These are phyloP conservation scores for Drosophila differens DNA, from an alignment of 2,888 invertebrate genomes.

Conservation along the genomic window DNA sequence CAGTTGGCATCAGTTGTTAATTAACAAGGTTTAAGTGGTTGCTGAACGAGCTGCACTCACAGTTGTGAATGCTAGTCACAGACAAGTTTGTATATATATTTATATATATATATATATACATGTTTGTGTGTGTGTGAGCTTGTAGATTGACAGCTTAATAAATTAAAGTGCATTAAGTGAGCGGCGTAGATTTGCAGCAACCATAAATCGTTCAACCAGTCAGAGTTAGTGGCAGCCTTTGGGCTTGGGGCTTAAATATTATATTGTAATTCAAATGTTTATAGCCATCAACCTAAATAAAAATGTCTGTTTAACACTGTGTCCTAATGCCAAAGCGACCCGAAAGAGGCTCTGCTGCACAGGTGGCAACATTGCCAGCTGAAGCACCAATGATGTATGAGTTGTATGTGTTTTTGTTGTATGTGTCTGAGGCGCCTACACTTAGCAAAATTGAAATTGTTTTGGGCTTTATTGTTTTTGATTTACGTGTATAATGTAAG, in stretches of 20 bases:
- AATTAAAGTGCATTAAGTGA: constrained; percentile 80
- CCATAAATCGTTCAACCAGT: constrained; percentile 70
- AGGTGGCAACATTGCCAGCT: constrained; percentile 34
- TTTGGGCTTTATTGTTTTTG: not conserved
- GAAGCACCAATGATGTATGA: constrained; percentile 56
- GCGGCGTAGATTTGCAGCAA: constrained; percentile 72
- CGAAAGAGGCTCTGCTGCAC: constrained; percentile 45
- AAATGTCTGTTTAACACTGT: constrained; percentile 67
- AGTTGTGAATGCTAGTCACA: constrained; percentile 3
- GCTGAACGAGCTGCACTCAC: constrained; percentile 32
- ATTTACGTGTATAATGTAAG: not conserved
- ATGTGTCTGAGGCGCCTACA: constrained; percentile 14
- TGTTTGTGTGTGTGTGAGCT: constrained; percentile 6
- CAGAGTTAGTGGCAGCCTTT: constrained; percentile 33
- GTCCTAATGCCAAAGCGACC: constrained; percentile 6
- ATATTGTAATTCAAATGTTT: constrained; percentile 81
- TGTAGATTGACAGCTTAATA: constrained; percentile 76
- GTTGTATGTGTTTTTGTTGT: not conserved
- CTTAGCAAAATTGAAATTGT: not conserved
- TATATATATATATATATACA: not conserved
- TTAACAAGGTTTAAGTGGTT: constrained; percentile 52
- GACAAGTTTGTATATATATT: not conserved
- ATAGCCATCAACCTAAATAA: constrained; percentile 80
- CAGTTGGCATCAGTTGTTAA: constrained; percentile 39
- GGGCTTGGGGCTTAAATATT: constrained; percentile 69